phyloP scores from a whole-genome alignment of 2,888 invertebrate genomes.

The Acleris cristana region DNA sequence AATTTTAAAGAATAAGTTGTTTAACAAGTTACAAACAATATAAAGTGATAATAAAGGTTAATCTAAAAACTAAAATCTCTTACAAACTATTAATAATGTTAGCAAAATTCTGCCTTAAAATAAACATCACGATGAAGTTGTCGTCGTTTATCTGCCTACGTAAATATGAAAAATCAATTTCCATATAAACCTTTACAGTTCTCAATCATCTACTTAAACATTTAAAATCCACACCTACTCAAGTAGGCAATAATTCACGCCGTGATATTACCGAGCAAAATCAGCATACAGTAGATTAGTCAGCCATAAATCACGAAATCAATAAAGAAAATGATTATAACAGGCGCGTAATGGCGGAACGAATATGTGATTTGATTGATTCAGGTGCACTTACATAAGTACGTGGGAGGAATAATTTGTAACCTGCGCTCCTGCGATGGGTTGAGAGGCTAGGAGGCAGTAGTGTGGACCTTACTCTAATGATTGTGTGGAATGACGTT shows the following conservation, averaged over 20 bases:
- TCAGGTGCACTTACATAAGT: slow-evolving; percentile 78
- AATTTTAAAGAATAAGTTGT: too few species aligned
- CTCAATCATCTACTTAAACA: not conserved
- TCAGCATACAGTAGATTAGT: slow-evolving; percentile 34
- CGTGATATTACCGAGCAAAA: slow-evolving; percentile 19
- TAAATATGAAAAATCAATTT: too few species aligned
- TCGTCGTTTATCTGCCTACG: too few species aligned
- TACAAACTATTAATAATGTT: too few species aligned
- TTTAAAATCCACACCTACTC: slow-evolving; percentile 27
- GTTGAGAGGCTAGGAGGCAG: slow-evolving; percentile 17
- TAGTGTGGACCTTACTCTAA: slow-evolving; percentile 53
- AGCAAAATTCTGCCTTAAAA: too few species aligned
- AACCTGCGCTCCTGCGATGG: slow-evolving; percentile 65
- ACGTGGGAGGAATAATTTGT: slow-evolving; percentile 83
- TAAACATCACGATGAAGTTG: too few species aligned
- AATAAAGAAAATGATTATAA: slow-evolving; percentile 65
- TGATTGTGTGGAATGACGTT: not conserved
- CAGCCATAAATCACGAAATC: slow-evolving; percentile 64
- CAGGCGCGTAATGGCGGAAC: slow-evolving; percentile 69
- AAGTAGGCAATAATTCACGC: slow-evolving; percentile 27
- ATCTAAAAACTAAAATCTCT: too few species aligned
- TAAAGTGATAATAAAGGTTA: too few species aligned
- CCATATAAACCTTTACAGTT: too few species aligned
- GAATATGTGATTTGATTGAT: slow-evolving; percentile 75
- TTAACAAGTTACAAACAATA: too few species aligned